Evolutionary conservation across 2,113 vertebrate species (phyloP).

Genomic region (Plestiodon gilberti): DNA sequence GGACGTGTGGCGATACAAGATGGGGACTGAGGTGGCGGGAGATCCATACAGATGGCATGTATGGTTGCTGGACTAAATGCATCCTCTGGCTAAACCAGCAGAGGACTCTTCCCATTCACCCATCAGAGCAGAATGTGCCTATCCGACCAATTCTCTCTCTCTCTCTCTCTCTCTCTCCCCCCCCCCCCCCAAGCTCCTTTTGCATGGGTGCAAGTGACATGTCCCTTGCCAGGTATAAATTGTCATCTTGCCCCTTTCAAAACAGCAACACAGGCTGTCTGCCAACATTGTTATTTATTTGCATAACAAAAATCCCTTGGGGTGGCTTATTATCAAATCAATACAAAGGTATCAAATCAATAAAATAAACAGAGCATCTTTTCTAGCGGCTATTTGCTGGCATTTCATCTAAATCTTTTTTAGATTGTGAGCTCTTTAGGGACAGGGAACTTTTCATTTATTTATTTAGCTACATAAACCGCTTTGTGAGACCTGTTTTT

Average conservation of each 20-base stretch:
- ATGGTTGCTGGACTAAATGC: too few species aligned
- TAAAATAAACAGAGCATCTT: neutral
- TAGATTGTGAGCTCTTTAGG: too few species aligned
- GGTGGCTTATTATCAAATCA: too few species aligned
- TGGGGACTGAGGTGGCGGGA: neutral
- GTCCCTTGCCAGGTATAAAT: conserved; percentile 20
- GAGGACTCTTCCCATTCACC: neutral
- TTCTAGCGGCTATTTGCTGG: too few species aligned
- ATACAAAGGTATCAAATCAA: neutral
- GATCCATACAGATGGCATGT: too few species aligned
- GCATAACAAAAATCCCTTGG: too few species aligned
- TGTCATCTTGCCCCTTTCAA: conserved; percentile 37
- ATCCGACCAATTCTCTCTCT: neutral
- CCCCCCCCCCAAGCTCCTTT: conserved; percentile 5
- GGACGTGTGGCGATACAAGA: neutral
- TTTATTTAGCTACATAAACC: neutral
- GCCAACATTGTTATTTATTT: neutral
- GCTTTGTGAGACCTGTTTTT: too few species aligned
- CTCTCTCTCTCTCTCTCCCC: neutral
- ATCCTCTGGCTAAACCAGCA: neutral
- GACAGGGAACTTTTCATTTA: too few species aligned
- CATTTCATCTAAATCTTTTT: too few species aligned
- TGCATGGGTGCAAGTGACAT: conserved; percentile 5
- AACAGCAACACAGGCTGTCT: conserved; percentile 12
- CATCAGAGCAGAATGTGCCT: neutral